Evolutionary conservation across 2,113 vertebrate genomes (phyloP).

Genomic region (Elephas maximus): DNA sequence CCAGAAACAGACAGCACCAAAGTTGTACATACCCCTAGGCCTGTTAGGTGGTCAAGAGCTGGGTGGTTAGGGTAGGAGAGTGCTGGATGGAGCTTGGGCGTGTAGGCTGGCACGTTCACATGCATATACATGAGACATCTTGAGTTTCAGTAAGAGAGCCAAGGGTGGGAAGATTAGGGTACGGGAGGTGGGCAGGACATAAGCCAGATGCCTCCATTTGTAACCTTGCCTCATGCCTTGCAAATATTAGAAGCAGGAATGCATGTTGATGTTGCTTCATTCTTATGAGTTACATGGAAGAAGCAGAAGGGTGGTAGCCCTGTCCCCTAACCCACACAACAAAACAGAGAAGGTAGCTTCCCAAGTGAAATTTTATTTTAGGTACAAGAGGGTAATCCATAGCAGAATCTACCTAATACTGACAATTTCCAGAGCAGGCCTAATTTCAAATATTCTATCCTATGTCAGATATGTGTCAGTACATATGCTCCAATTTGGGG

Average conservation of each 20-base stretch:
- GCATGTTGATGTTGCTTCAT: neutral
- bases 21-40: neutral
- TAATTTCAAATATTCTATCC: conserved; percentile 47
- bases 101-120: neutral
- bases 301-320: neutral
- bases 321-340: neutral
- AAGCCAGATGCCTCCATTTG: neutral
- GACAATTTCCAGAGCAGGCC: neutral
- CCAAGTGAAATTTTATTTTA: conserved; percentile 33
- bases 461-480: neutral
- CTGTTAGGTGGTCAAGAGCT: neutral
- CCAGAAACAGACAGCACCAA: neutral
- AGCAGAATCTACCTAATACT: neutral
- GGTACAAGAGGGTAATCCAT: neutral
- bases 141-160: neutral
- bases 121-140: neutral
- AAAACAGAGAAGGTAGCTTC: neutral
- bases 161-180: neutral
- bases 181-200: neutral
- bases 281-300: conserved; percentile 33
- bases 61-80: neutral
- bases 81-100: neutral
- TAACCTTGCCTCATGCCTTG: neutral
- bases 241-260: conserved; percentile 10
- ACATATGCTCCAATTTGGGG: neutral